Conservation (phyloP, 1,140 invertebrate genomes). For the Schlechtendalia chinensis region DNA sequence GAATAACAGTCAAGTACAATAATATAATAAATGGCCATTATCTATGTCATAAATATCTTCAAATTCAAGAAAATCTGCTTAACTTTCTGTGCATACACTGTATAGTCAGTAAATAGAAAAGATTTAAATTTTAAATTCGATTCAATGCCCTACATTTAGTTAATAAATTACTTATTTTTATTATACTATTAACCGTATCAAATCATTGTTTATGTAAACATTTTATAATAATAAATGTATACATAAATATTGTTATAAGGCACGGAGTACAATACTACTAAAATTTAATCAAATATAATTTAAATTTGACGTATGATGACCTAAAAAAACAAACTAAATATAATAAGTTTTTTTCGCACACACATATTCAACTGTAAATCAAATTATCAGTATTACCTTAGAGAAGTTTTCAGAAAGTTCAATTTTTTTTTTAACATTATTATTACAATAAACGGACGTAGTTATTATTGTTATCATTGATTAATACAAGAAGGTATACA, state of each 20-base stretch:
- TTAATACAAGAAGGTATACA: neutral
- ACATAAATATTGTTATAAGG: neutral
- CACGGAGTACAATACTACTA: neutral
- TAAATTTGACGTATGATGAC: neutral
- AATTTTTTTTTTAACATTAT: neutral
- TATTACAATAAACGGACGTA: neutral
- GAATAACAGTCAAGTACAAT: neutral
- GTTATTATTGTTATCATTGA: neutral
- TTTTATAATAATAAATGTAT: no score
- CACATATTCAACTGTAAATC: no score
- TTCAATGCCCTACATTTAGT: no score
- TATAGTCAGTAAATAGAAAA: no score
- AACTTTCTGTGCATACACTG: neutral
- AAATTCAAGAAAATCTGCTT: neutral
- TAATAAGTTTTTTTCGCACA: neutral
- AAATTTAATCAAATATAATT: neutral
- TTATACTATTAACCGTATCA: neutral
- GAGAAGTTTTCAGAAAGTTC: neutral
- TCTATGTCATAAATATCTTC: neutral
- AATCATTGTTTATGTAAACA: neutral
- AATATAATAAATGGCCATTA: neutral
- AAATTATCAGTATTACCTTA: neutral
- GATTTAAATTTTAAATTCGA: no score
- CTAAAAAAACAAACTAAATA: neutral
- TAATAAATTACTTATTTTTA: no score